Evolutionary conservation across 1,140 invertebrate genomes (phyloP).

Genomic region (Pantala flavescens): DNA sequence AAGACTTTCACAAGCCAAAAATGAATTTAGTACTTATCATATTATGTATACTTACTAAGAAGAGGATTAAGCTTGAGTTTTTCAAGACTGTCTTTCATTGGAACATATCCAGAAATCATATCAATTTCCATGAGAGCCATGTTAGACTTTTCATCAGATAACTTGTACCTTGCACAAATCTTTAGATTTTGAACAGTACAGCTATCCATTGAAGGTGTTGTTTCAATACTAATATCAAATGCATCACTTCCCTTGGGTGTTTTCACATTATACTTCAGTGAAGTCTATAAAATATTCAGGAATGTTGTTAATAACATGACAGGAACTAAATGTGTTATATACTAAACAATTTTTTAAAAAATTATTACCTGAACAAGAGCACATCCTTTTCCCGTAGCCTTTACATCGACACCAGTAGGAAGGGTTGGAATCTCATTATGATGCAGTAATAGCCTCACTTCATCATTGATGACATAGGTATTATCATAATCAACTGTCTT

Average conservation of each 20-base stretch:
- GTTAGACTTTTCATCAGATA: conserved; percentile 39
- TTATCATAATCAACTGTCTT: conserved; percentile 29
- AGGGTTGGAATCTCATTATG: conserved; percentile 34
- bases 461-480: conserved; percentile 32
- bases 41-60: neutral
- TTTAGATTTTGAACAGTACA: conserved; percentile 34
- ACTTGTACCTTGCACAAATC: conserved; percentile 35
- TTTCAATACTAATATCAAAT: conserved; percentile 32
- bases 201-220: conserved; percentile 30
- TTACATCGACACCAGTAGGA: conserved; percentile 38
- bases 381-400: conserved; percentile 46
- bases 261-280: conserved; percentile 41
- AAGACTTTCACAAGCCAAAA: too few relatives aligned
- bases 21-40: neutral
- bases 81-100: conserved; percentile 41
- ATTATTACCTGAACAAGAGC: conserved; percentile 41
- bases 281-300: conserved; percentile 34
- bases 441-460: conserved; percentile 37
- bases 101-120: conserved; percentile 52
- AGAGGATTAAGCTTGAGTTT: conserved; percentile 13
- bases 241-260: conserved; percentile 34
- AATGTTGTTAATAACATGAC: conserved; percentile 7
- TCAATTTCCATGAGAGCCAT: conserved; percentile 54
- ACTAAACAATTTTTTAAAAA: neutral
- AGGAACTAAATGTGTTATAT: conserved; percentile 9